Evolutionary conservation across 1,140 invertebrate species (phyloP), one percentile per base, ranked within the genome.

Genomic region (Neocloeon triangulifer): DNA sequence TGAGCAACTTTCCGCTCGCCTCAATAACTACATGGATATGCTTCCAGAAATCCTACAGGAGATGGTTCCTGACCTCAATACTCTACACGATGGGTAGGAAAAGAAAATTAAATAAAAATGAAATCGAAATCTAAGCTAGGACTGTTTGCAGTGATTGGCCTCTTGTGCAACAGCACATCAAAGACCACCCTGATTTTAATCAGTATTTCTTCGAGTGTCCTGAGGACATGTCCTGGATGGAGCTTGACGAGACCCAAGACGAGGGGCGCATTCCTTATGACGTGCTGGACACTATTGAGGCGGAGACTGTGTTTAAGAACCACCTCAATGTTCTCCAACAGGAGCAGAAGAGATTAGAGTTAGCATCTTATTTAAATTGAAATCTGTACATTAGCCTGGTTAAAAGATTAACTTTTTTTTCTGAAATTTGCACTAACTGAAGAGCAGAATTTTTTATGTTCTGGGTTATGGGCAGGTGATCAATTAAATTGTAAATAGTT

Each of bases 301-400:
- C 85, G 9, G 84, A 91, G 52, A 74, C 70, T 1, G 78, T 85
- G 6, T 95, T 85, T 52, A 78, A 78, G 48, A 88, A 82, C 45
- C 85, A 86, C 53, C 65, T 89, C 16, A 84, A 85, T 49, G 71
- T 77, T 30, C 61, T 92, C 17, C 82, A 92, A 47, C 78, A 81
- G 47, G 81, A 89, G 49, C 75, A 86, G 44, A 73, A 79, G 47
- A 73, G 79, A 55, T 64, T 77, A 45, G 84, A 91, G 82, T 91
- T 59, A 69, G 78, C 62, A 34, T 40, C 8, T 4, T 25, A 7
- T 2, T 21, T 4, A n/a, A n/a, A n/a, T n/a, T 32, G 10, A 20
- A 10, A 20, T 25, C n/a, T 6, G 3, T 25, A 3, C n/a, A 25
- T 2, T 25, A 25, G 23, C n/a, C n/a, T 25, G 23, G n/a, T 25